These are phyloP conservation scores for Caenorhabditis virilis DNA, from an alignment of 2,888 invertebrate genomes.

Conservation along the genomic window DNA sequence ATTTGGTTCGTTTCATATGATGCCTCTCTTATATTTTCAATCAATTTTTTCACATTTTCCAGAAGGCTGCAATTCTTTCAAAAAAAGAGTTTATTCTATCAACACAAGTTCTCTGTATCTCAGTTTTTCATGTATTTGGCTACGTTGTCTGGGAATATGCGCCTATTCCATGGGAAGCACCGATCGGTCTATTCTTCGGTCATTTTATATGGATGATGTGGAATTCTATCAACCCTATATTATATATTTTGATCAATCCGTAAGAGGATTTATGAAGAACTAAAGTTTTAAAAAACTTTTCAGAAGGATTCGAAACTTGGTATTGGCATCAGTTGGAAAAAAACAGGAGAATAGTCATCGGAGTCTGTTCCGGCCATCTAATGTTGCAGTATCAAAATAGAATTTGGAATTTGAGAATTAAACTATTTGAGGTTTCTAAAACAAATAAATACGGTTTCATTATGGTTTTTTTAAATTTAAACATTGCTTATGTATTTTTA, in stretches of 20 bases:
- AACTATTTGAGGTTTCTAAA: too few species aligned
- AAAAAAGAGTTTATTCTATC: slow-evolving; percentile 42
- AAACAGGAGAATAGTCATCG: too few species aligned
- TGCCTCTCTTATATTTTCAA: too few species aligned
- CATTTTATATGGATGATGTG: slow-evolving; percentile 53
- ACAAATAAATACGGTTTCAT: too few species aligned
- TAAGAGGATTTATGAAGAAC: slow-evolving; percentile 8
- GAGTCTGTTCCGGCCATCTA: too few species aligned
- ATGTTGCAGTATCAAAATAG: too few species aligned
- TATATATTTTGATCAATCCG: slow-evolving; percentile 44
- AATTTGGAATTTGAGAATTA: too few species aligned
- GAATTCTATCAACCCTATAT: slow-evolving; percentile 44
- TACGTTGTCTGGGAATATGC: slow-evolving; percentile 48
- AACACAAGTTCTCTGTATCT: slow-evolving; percentile 40
- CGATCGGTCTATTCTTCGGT: slow-evolving; percentile 42
- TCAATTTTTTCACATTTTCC: too few species aligned
- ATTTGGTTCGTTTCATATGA: too few species aligned
- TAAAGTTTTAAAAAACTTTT: not conserved
- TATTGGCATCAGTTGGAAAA: too few species aligned
- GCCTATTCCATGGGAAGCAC: slow-evolving; percentile 38
- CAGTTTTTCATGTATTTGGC: slow-evolving; percentile 40
- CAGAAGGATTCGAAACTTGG: slow-evolving; percentile 30
- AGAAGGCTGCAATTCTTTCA: slow-evolving; percentile 44
- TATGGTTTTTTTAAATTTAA: too few species aligned
- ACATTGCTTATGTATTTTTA: too few species aligned